Evolutionary conservation across 2,113 vertebrate genomes (phyloP), one percentile per base, ranked within the genome.

Genomic region (Ageneiosus marmoratus): DNA sequence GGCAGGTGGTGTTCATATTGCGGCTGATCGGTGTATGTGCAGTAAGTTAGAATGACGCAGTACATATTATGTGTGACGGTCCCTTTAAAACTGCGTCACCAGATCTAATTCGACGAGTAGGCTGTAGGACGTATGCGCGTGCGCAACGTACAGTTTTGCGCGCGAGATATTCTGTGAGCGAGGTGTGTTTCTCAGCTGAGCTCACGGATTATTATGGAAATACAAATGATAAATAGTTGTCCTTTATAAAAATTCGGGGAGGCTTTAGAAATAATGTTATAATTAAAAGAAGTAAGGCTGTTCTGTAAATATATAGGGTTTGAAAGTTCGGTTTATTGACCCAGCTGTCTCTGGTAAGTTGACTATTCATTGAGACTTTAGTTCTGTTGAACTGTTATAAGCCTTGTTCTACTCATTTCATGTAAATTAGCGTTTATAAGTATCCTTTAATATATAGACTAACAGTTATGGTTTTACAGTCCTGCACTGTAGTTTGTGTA

Each of bases 171-270:
- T 4, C 32, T 72, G 77, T 41, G 18, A 69, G 12, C n/a, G 56
- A 81, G 83, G 37, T 77, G 84, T 69, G 84, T 83, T 85, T 83
- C n/a, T 8, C 5, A 8, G 34, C n/a, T 16, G 41, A 77, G 22
- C 8, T 24, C 1, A 22, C 1, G 41, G 5, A 48, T 41, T 0
- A 5, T 55, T 0, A 10, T 2, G 18, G 37, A 13, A 9, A 9
- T 18, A 20, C 7, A 32, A 10, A 20, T 74, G 32, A 46, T 4
- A 3, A 18, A 10, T 4, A 15, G 1, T 3, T 34, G 9, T 32
- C 5, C 4, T 53, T n/a, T 5, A 41, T 73, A 46, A 18, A 27
- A 27, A 15, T 6, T 3, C n/a, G 1, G 9, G 11, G 22, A 1
- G 6, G 24, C 2, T 24, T 48, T 13, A 8, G n/a, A 73, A 73